Conservation (phyloP, 1,140 invertebrate species). For the Zaprionus kolodkinae region DNA sequence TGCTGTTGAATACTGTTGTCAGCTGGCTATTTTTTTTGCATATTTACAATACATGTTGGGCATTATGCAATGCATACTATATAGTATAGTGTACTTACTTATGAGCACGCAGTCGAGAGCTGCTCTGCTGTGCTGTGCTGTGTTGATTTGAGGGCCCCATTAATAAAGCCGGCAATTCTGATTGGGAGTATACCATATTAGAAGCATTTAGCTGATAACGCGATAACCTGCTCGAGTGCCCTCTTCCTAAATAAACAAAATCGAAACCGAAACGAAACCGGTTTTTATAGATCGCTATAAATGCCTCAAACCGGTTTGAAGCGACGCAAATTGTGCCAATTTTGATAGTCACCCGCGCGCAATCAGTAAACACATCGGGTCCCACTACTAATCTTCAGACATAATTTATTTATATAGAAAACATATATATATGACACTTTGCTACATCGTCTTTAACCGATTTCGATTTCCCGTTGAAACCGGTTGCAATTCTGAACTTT, state of each 20-base stretch:
- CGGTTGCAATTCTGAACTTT: conserved; percentile 39
- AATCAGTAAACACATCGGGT: conserved; percentile 21
- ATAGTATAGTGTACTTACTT: background rate
- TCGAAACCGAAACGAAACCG: conserved; percentile 53
- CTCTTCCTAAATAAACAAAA: conserved; percentile 40
- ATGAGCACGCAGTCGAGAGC: conserved; percentile 44
- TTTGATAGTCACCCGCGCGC: conserved; percentile 49
- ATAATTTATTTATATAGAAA: conserved; percentile 47
- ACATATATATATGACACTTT: conserved; percentile 43
- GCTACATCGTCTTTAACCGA: conserved; percentile 25
- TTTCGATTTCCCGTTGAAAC: conserved; percentile 22
- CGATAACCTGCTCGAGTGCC: conserved; percentile 54
- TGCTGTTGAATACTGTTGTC: conserved; percentile 24
- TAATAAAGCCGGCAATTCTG: conserved; percentile 21
- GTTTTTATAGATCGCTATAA: conserved; percentile 45
- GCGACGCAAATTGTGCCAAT: conserved; percentile 65
- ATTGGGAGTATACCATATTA: background rate
- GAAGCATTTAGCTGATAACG: conserved; percentile 24
- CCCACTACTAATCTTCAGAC: conserved; percentile 37
- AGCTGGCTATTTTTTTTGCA: conserved; percentile 14
- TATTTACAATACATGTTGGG: background rate
- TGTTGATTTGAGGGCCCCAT: conserved; percentile 40
- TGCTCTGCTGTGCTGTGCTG: conserved; percentile 33
- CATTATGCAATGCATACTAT: conserved; percentile 37
- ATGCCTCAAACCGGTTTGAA: conserved; percentile 58